Evolutionary conservation across 92 coral and sea anemone species (phyloP), one percentile per base, ranked within the genome.

Genomic region (Blastomussa wellsi): DNA sequence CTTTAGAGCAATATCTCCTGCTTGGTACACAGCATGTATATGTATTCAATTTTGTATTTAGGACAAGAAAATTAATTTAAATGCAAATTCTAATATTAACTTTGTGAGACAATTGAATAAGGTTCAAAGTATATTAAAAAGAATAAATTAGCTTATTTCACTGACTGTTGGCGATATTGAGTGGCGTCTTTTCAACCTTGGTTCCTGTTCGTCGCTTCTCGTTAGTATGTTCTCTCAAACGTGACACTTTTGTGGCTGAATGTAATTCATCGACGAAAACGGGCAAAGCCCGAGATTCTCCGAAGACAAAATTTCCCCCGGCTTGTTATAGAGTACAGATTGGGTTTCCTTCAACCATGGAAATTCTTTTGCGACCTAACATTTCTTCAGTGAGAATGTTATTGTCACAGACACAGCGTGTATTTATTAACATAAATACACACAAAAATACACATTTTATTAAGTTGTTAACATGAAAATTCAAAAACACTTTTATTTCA

Each of bases 141-240:
- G n/a, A 26, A 82, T 71, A n/a, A 52, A 82, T 71, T 51, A 70
- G 78, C 69, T 35, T 70, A 70, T 70, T 52, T 72, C 53, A 35
- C 69, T 36, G 52, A 49, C 33, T 35, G 39, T 49, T 51, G 77
- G 38, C 19, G 64, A 35, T 26, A 10, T 68, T 49, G 32, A 69
- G 22, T 65, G 59, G 48, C 32, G 76, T 76, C 44, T 0, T 35
- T 76, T 19, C 64, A 4, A 19, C 31, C 15, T 20, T 42, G 35
- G n/a, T 73, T 42, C 0, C 20, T n/a, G 24, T 74, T 42, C 13
- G 24, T 14, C 53, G 13, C 12, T 22, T 69, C 41, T 16, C 39
- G 2, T 24, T 68, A 24, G 22, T 68, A 5, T n/a, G 73, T 68
- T 68, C n/a, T 20, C 33, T 32, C 42, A 68, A 65, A 62, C 29